These are phyloP conservation scores for Eolophus roseicapilla DNA, from an alignment of 2,113 vertebrate genomes.

Conservation along the genomic window DNA sequence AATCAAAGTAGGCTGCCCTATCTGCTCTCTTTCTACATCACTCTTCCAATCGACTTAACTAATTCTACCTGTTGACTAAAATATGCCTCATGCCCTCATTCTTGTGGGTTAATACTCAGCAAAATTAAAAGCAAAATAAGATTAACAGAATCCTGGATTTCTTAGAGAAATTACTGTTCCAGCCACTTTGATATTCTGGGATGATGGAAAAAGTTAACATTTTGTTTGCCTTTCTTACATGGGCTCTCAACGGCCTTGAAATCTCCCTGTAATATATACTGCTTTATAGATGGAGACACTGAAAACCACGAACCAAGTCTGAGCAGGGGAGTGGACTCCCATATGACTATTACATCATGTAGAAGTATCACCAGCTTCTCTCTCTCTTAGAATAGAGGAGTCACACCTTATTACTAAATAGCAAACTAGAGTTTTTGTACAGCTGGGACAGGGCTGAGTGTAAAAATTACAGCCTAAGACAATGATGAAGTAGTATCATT, in stretches of 20 bases:
- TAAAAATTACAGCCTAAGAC: neutral
- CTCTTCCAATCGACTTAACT: neutral
- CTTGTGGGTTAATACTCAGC: neutral
- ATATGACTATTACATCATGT: neutral
- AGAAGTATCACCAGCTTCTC: neutral
- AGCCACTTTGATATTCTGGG: neutral
- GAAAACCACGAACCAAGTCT: neutral
- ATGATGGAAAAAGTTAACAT: neutral
- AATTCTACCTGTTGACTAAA: neutral
- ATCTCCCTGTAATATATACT: neutral
- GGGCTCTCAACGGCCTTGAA: neutral
- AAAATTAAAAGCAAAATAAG: neutral
- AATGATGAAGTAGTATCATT: neutral
- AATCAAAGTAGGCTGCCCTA: neutral
- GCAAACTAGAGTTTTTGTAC: neutral
- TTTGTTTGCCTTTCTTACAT: neutral
- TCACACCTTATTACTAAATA: neutral
- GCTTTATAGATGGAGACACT: neutral
- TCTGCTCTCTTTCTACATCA: neutral
- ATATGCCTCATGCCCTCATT: neutral
- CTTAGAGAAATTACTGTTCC: neutral
- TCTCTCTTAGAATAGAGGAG: neutral
- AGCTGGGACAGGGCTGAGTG: neutral
- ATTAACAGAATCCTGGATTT: neutral
- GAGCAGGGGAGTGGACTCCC: conserved; percentile 3